Evolutionary conservation across 2,797 vertebrate species (phyloP).

Genomic region (Natrix natrix): DNA sequence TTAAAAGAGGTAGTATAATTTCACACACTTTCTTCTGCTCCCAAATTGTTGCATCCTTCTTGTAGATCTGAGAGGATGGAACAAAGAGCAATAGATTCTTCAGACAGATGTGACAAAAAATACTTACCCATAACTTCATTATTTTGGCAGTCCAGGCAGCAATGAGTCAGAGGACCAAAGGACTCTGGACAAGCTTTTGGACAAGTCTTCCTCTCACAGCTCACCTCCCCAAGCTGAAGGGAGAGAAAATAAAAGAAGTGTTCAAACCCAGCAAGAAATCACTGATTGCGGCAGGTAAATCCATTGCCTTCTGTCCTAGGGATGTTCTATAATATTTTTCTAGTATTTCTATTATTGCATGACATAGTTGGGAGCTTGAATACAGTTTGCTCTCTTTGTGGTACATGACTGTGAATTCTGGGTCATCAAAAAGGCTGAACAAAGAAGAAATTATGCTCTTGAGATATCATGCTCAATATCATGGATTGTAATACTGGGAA

Average conservation of each 20-base stretch:
- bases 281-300: background rate
- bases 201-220: conserved; percentile 68
- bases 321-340: background rate
- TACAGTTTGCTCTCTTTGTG: background rate
- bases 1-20: background rate
- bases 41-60: background rate
- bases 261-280: background rate
- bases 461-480: background rate
- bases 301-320: background rate
- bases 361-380: background rate
- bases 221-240: conserved; percentile 75
- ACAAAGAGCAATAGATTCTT: background rate
- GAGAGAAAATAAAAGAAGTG: background rate
- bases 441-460: background rate
- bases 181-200: conserved; percentile 52
- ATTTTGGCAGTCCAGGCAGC: conserved; percentile 73
- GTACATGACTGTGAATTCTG: background rate
- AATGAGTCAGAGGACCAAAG: conserved; percentile 21
- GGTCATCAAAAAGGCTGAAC: background rate
- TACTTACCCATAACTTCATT: conserved; percentile 29
- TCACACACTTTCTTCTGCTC: background rate
- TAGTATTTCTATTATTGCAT: background rate
- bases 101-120: background rate
- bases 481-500: background rate
- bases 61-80: background rate